These are phyloP conservation scores for Nomada flava DNA, from an alignment of 2,888 invertebrate genomes.

Conservation along the genomic window DNA sequence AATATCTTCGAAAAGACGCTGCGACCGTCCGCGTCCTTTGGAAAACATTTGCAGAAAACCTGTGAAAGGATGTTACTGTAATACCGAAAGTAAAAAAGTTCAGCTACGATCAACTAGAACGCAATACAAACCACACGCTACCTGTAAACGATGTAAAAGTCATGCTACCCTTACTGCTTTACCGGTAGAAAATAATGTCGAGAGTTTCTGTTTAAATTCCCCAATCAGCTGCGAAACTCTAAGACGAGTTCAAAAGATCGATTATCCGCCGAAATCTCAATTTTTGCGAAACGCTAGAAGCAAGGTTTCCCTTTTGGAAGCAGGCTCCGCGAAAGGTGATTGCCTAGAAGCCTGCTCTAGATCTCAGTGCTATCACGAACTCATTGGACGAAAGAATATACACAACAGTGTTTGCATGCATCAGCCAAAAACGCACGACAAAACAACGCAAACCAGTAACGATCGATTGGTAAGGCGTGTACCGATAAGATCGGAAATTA, in stretches of 20 bases:
- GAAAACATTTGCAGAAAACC: constrained; percentile 65
- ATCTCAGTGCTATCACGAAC: constrained; percentile 31
- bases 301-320: constrained; percentile 57
- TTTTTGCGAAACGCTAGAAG: constrained; percentile 75
- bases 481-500: constrained; percentile 5
- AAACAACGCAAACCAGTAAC: not conserved
- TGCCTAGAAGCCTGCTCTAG: constrained; percentile 22
- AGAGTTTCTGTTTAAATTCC: constrained; percentile 3
- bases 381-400: not conserved
- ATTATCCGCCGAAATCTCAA: constrained; percentile 77
- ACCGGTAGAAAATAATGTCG: constrained; percentile 1
- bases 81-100: constrained; percentile 55
- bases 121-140: constrained; percentile 43
- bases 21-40: not conserved
- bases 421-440: not conserved
- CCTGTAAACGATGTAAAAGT: constrained; percentile 63
- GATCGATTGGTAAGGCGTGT: not conserved
- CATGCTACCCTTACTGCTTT: constrained; percentile 42
- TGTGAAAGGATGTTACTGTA: constrained; percentile 78
- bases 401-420: not conserved
- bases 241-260: constrained; percentile 71
- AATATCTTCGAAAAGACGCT: constrained; percentile 70
- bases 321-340: constrained; percentile 17
- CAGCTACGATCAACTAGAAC: constrained; percentile 56
- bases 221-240: constrained; percentile 73